Evolutionary conservation across 2,888 invertebrate species (phyloP), one percentile per base, ranked within the genome.

Genomic region (Strigamia transsilvanica): DNA sequence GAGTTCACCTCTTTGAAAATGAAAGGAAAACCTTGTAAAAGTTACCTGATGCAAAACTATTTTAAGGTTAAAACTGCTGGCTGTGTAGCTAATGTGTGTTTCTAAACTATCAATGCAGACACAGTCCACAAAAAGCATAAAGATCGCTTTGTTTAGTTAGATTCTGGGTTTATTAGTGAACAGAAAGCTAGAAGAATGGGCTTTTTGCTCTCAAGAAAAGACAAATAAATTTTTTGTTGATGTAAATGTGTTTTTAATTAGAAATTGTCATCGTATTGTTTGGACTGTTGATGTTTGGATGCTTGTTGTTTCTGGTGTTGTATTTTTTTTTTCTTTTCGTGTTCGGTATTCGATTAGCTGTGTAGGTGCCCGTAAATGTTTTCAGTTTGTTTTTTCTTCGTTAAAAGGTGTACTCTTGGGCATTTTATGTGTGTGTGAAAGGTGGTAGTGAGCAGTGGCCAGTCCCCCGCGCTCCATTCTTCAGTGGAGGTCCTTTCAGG

Each of bases 351-450:
- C 73, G 73, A 73, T 73, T 73, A 73, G 32, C 32, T 27, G 32
- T 73, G 61, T 66, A 66, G 61, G 21, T 21, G 61, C 21, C 18
- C 23, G 61, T 66, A 66, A 66, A 66, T 66, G 73, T 73, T 73
- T 73, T 73, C 32, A 73, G 73, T 73, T 73, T 73, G 73, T 73
- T 73, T 73, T 73, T 73, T 21, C 27, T 73, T 13, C 10, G 73
- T 73, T 73, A 73, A 73, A 73, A 73, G 73, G 73, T 73, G 73
- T 73, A 73, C 73, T 73, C 73, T 73, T 73, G 73, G 73, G 73
- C 73, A 73, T 73, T 73, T 73, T 73, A 73, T 73, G 73, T 73
- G 73, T 73, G 27, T n/a, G 73, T 73, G 32, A 73, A 73, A 73
- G 73, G 73, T 73, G 73, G 73, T 73, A 73, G 73, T 73, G 73